These are phyloP conservation scores for Hybognathus amarus DNA, from an alignment of 2,797 vertebrate genomes.

Conservation along the genomic window DNA sequence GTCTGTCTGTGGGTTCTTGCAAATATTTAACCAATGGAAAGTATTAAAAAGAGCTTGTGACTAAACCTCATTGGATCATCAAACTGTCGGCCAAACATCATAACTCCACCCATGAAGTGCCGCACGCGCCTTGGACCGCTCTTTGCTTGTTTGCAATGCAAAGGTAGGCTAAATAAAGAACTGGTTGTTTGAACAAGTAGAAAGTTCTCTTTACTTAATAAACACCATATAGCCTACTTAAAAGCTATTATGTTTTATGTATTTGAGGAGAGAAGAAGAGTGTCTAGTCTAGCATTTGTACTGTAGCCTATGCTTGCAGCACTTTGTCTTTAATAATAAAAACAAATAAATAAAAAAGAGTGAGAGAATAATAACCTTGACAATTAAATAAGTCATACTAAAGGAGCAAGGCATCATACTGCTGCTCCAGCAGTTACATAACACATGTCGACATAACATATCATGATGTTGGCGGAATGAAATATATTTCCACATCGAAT, in stretches of 20 bases:
- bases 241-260: background rate
- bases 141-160: background rate
- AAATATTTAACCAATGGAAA: background rate
- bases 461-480: background rate
- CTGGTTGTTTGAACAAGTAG: background rate
- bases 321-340: background rate
- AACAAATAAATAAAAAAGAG: too few species aligned
- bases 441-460: background rate
- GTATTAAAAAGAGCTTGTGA: background rate
- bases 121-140: background rate
- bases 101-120: background rate
- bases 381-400: background rate
- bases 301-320: background rate
- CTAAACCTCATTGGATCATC: background rate
- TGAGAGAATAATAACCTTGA: background rate
- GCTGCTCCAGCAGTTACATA: constrained; percentile 4
- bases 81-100: background rate
- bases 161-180: background rate
- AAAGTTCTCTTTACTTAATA: background rate
- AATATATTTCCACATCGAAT: background rate
- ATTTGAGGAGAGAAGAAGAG: background rate
- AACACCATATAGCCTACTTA: background rate
- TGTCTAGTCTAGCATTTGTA: background rate
- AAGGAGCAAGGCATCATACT: background rate
- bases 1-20: background rate